Evolutionary conservation across 2,888 invertebrate genomes (phyloP).

Genomic region (Thera britannica): DNA sequence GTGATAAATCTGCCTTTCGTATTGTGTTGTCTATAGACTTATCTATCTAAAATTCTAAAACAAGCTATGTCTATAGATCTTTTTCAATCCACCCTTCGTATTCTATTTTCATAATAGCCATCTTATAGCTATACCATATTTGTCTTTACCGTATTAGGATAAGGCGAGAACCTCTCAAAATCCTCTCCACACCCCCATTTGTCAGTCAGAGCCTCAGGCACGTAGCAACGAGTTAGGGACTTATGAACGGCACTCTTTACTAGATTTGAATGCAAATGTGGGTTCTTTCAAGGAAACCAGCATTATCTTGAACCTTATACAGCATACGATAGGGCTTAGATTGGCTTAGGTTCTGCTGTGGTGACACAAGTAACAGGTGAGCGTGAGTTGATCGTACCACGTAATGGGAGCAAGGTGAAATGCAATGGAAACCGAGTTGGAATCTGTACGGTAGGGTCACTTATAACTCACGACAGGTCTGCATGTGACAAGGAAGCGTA

Average conservation of each 20-base stretch:
- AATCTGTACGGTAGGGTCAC: slow-evolving; percentile 20
- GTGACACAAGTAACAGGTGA: slow-evolving; percentile 30
- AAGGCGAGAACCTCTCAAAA: slow-evolving; percentile 19
- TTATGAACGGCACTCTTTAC: slow-evolving; percentile 22
- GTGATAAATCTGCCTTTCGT: too few relatives aligned
- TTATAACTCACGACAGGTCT: too few relatives aligned
- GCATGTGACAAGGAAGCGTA: too few relatives aligned
- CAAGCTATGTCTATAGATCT: neutral
- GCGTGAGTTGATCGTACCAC: slow-evolving; percentile 31
- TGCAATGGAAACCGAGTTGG: slow-evolving; percentile 29
- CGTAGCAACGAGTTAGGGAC: slow-evolving; percentile 23
- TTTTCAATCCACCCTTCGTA: neutral
- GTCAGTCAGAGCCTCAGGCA: slow-evolving; percentile 10
- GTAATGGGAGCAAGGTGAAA: slow-evolving; percentile 38
- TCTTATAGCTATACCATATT: slow-evolving; percentile 9
- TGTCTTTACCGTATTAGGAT: slow-evolving; percentile 13
- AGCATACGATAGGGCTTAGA: slow-evolving; percentile 7
- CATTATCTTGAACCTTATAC: neutral
- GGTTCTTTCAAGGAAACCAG: neutral
- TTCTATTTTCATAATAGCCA: slow-evolving; percentile 2
- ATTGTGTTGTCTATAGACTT: too few relatives aligned
- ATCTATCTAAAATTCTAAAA: neutral
- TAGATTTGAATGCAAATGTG: slow-evolving; percentile 27
- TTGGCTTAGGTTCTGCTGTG: neutral
- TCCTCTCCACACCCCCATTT: slow-evolving; percentile 13